These are phyloP conservation scores for Harpalus rubripes DNA, from an alignment of 2,888 invertebrate species.

Conservation along the genomic window DNA sequence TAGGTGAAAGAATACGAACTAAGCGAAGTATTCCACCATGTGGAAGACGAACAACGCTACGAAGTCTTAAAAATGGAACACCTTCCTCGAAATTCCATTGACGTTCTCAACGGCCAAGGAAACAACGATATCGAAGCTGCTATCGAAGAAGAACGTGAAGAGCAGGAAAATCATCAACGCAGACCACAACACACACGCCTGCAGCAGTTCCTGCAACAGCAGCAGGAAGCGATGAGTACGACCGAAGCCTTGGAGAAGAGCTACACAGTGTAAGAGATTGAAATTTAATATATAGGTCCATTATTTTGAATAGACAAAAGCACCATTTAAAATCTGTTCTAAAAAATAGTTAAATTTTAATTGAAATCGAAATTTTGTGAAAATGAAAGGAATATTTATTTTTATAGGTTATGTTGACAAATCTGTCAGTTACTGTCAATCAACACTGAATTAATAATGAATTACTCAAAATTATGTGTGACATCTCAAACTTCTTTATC, in stretches of 20 bases:
- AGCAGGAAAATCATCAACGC: slow-evolving; percentile 79
- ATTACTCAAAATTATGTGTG: too few species aligned
- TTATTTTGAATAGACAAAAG: too few species aligned
- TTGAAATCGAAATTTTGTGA: too few species aligned
- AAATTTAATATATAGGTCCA: too few species aligned
- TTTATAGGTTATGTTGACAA: too few species aligned
- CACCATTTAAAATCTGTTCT: too few species aligned
- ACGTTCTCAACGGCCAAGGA: slow-evolving; percentile 82
- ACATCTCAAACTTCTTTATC: too few species aligned
- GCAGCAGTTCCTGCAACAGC: slow-evolving; percentile 72
- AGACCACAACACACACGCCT: slow-evolving; percentile 70
- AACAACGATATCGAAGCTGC: slow-evolving; percentile 89
- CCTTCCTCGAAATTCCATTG: slow-evolving; percentile 80
- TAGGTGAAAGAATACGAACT: slow-evolving; percentile 93
- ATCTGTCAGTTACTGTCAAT: too few species aligned
- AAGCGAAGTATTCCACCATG: slow-evolving; percentile 91
- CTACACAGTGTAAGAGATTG: slow-evolving; percentile 53
- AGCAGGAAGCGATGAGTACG: slow-evolving; percentile 50
- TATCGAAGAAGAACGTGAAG: slow-evolving; percentile 88
- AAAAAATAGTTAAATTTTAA: too few species aligned
- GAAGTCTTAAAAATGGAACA: slow-evolving; percentile 85
- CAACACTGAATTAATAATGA: too few species aligned
- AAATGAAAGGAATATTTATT: too few species aligned
- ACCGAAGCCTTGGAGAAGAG: slow-evolving; percentile 54
- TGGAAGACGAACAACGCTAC: slow-evolving; percentile 88